A percentile compares a stretch with the other conserved stretches of the same genome.
phyloP scores from a whole-genome alignment of 92 coral and sea anemone genomes.

The Heteractis magnifica region DNA sequence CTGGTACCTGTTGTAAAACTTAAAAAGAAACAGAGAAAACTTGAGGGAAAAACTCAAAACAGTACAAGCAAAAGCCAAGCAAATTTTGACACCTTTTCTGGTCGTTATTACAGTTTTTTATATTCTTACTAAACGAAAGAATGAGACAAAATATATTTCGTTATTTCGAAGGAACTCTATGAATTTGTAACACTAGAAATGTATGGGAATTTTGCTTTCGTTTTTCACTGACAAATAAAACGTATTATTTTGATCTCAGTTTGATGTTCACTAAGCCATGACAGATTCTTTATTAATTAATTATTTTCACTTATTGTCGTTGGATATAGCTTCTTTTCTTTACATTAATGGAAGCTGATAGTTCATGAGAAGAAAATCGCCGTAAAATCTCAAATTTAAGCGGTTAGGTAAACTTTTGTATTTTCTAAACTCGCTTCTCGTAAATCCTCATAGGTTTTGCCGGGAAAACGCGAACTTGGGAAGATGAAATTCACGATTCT shows the following conservation, averaged over 20 bases:
- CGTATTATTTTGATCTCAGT: conserved; percentile 13
- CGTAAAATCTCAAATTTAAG: conserved; percentile 3
- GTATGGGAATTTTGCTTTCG: neutral
- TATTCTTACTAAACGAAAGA: neutral
- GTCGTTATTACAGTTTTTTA: neutral
- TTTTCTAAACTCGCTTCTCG: conserved; percentile 2
- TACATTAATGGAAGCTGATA: conserved; percentile 13
- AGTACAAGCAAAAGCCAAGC: neutral
- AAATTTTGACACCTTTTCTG: neutral
- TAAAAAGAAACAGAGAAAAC: neutral
- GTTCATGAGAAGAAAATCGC: conserved; percentile 11
- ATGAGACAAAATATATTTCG: neutral
- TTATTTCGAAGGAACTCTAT: neutral
- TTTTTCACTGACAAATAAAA: neutral
- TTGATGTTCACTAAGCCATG: conserved; percentile 10
- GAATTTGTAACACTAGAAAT: neutral
- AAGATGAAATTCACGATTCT: conserved; percentile 16
- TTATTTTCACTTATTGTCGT: conserved; percentile 12
- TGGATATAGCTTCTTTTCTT: neutral
- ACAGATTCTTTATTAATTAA: conserved; percentile 6
- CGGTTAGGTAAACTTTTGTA: conserved; percentile 5
- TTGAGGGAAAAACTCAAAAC: neutral
- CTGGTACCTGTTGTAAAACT: conserved; percentile 25
- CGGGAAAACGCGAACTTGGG: neutral
- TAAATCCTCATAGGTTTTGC: neutral